phyloP scores from a whole-genome alignment of 1,140 invertebrate genomes.

The Anastrepha ludens region DNA sequence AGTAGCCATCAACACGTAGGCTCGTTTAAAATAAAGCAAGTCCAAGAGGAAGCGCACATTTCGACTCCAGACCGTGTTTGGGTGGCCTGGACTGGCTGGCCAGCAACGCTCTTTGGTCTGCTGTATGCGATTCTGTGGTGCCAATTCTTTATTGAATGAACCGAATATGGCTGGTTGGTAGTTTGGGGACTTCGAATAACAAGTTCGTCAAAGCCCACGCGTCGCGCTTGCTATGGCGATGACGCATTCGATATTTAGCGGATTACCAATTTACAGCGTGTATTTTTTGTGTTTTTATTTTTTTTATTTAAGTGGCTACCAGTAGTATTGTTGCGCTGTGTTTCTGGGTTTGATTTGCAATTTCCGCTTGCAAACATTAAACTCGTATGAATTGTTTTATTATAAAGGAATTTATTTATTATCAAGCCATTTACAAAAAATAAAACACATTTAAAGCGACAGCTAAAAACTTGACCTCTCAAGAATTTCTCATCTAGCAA shows the following conservation, averaged over 20 bases:
- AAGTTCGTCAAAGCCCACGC: constrained; percentile 30
- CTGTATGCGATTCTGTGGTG: neutral
- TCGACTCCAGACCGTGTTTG: neutral
- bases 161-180: constrained; percentile 2
- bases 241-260: constrained; percentile 19
- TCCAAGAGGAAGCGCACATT: neutral
- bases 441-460: no score
- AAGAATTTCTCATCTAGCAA: no score
- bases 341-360: neutral
- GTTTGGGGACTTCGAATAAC: constrained; percentile 4
- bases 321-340: neutral
- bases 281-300: no score
- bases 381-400: no score
- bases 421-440: no score
- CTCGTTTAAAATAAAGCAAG: neutral
- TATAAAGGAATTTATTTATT: no score
- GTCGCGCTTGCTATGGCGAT: neutral
- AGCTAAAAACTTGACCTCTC: no score
- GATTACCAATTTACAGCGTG: neutral
- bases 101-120: neutral
- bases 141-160: constrained; percentile 20
- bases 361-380: neutral
- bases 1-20: neutral
- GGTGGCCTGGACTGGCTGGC: neutral
- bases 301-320: neutral